phyloP scores from a whole-genome alignment of 1,140 invertebrate genomes.

The Teleogryllus occipitalis region DNA sequence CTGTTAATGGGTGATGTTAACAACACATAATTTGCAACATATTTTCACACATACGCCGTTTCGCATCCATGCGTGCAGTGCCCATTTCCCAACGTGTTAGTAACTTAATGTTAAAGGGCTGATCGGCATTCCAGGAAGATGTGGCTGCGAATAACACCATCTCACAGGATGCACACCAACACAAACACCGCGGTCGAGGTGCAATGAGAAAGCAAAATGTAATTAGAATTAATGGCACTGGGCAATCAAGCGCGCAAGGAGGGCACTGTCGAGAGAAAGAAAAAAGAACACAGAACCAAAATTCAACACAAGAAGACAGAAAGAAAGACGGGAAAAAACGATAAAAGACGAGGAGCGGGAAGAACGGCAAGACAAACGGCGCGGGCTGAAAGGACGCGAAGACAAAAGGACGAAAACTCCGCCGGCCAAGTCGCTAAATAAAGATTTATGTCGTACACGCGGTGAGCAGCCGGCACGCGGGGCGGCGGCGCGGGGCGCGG shows the following conservation, averaged over 20 bases:
- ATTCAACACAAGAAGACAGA: background rate
- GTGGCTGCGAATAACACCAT: background rate
- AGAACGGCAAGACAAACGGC: background rate
- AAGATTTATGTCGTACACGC: background rate
- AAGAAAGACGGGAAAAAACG: background rate
- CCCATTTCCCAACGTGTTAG: background rate
- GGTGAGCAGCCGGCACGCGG: too few relatives aligned
- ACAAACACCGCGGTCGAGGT: background rate
- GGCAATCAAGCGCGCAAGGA: background rate
- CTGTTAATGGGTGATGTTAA: background rate
- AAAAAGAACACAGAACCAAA: background rate
- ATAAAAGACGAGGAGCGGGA: background rate
- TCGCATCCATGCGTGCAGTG: background rate
- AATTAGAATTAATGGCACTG: conserved; percentile 8
- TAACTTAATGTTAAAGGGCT: background rate
- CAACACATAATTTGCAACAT: background rate
- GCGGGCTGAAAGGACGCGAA: background rate
- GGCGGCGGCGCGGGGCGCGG: too few relatives aligned
- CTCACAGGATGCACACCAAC: background rate
- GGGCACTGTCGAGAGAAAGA: background rate
- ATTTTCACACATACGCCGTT: background rate
- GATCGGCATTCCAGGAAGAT: background rate
- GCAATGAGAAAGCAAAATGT: background rate
- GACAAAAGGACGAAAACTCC: background rate
- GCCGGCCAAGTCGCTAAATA: background rate